Evolutionary conservation across 2,113 vertebrate genomes (phyloP).

Genomic region (Nicator chloris): DNA sequence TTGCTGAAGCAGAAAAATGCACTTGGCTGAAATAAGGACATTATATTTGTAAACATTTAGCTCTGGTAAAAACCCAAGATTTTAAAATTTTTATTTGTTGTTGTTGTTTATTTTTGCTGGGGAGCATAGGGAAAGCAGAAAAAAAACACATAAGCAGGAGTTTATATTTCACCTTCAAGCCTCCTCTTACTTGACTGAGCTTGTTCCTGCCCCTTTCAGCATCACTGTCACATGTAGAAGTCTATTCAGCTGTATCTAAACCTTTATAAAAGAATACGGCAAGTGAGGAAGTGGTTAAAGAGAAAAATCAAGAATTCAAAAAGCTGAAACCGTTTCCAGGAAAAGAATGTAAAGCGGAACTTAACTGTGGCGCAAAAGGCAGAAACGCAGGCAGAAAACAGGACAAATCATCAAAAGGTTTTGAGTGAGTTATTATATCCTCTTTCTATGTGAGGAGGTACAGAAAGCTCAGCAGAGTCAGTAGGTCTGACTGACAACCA

Average conservation of each 20-base stretch:
- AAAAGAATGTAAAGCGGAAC: neutral
- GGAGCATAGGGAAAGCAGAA: neutral
- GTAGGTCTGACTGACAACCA: neutral
- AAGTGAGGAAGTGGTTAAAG: neutral
- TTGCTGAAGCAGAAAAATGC: neutral
- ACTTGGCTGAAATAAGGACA: neutral
- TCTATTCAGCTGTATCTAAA: neutral
- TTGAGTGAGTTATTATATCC: neutral
- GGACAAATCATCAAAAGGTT: neutral
- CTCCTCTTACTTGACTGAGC: neutral
- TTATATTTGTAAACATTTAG: neutral
- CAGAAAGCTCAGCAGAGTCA: neutral
- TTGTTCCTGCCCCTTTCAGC: neutral
- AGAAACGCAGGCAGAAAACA: neutral
- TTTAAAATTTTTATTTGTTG: neutral
- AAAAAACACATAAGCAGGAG: neutral
- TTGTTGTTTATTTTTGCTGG: neutral
- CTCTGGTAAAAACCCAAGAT: neutral
- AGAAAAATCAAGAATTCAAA: neutral
- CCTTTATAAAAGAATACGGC: neutral
- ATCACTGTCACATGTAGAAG: neutral
- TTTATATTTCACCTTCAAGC: neutral
- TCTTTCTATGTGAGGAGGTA: neutral
- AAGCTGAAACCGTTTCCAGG: neutral
- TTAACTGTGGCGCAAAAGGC: neutral